Percentiles rank a stretch among this genome's conserved stretches.
Evolutionary conservation across 2,888 invertebrate genomes (phyloP).

Genomic region (Frankliniella fusca): DNA sequence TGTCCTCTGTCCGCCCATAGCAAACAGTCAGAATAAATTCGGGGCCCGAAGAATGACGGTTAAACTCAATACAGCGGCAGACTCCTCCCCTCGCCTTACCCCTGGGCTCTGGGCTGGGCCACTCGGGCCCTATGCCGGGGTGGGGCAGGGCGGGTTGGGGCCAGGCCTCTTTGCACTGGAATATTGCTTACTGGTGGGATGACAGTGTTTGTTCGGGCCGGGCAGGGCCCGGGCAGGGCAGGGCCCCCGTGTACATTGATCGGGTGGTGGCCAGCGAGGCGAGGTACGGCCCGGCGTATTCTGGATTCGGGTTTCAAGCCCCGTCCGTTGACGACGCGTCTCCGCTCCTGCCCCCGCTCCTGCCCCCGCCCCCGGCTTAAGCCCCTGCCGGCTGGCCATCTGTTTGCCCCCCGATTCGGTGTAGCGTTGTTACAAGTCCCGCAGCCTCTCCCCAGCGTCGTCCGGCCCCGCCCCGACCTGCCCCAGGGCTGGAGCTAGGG

Average conservation of each 20-base stretch:
- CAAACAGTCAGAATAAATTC: not conserved
- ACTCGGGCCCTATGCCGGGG: not conserved
- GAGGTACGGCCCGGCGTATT: not conserved
- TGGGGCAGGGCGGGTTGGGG: not conserved
- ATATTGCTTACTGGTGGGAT: constrained; percentile 24
- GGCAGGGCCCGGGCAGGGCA: not conserved
- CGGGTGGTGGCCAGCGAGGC: not conserved
- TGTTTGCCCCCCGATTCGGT: constrained; percentile 9
- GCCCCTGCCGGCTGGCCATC: not conserved
- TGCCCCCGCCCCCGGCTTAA: not conserved
- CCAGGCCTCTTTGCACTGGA: not conserved
- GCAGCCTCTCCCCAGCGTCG: not conserved
- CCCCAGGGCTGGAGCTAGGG: too few species aligned
- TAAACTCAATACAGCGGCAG: not conserved
- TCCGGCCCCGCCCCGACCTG: too few species aligned
- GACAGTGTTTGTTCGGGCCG: not conserved
- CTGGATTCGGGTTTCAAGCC: not conserved
- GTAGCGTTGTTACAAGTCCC: not conserved
- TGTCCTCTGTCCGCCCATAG: not conserved
- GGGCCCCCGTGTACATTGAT: not conserved
- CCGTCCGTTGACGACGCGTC: not conserved
- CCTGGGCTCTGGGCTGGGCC: too few species aligned
- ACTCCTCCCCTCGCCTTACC: not conserved
- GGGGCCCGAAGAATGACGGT: not conserved
- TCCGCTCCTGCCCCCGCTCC: not conserved